Evolutionary conservation across 2,797 vertebrate species (phyloP), one percentile per base, ranked within the genome.

Genomic region (Hemitrygon akajei): DNA sequence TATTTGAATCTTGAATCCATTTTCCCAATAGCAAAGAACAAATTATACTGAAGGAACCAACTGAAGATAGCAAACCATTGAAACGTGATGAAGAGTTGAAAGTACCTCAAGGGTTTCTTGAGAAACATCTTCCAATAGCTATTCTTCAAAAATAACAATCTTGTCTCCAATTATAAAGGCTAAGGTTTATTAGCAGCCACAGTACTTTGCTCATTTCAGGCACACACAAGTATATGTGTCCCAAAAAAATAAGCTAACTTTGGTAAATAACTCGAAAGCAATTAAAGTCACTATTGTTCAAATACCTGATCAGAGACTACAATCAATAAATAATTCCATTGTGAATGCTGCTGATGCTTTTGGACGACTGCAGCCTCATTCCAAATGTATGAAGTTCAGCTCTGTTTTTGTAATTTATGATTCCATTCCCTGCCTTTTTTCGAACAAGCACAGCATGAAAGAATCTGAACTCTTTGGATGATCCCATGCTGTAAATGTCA

Each of bases 391-490:
- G 20, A 93, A 47, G 7, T 73, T 56, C 37, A 47, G 40, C 25
- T 93, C 66, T 75, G 66, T 47, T 75, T 73, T 47, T 75, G 40
- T 76, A 56, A 76, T 93, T 73, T 91, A 91, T 93, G 25, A 75
- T 93, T 56, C 91, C 1, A 76, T 93, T 37, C 47, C 40, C 22
- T 1, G 25, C 37, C 25, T 76, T 76, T 47, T 56, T 76, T 40
- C 11, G 58, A 93, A 76, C 91, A 93, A 93, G 91, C 40, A 58
- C 40, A 93, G 91, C 91, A 18, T 56, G 91, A 93, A 93, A 92
- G 37, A 76, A 93, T 93, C 69, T 73, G 71, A 93, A 76, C 37
- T 16, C 91, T 75, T 75, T 40, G 75, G 22, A 92, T 73, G 34
- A 69, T 92, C 91, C 75, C 71, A 93, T 93, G 22, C 40, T 89